Base-by-base conservation (phyloP, 2,113 vertebrate species). In the Apeltes quadracus region DNA sequence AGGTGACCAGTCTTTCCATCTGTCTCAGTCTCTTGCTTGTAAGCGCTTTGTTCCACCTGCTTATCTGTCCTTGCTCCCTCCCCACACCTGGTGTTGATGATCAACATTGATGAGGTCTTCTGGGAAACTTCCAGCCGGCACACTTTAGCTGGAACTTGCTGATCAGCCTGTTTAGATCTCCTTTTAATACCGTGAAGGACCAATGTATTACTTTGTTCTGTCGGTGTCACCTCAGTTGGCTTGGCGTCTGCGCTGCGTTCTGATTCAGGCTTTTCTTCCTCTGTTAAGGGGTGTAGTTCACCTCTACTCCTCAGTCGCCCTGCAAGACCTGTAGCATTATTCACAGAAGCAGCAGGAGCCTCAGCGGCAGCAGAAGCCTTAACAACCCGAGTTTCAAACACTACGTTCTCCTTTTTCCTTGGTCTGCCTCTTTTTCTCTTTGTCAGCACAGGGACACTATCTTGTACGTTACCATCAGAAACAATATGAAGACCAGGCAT, bases 341-440 rank as follows among this genome's bases (percentile, higher is more conserved):
- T 16, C 69, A 56, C 8, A 36, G 36, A 22, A 29, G 16, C 2
- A 25, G 22, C 69, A 23, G 46, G 4, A 61, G 29, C 7, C 32
- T 34, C 32, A 1, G 2, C 16, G 20, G 29, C 4, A 29, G 43
- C 14, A 29, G 32, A 16, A 51, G 22, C 7, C 18, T 48, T 11
- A 14, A 39, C 15, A 55, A 13, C 25, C 2, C 12, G 3, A 2
- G 43, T 27, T 41, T 56, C 39, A 9, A 48, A n/a, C 72, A 15
- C 38, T 61, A 32, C 1, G 0, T 25, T 43, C 43, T 81, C 72
- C 4, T 38, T 3, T 81, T 72, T 87, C 59, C 23, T 89, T 14
- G 82, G 84, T 64, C 83, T 72, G 20, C 75, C 78, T 72, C 86
- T 75, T 72, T 18, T 85, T 75, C 43, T 80, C 76, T 69, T 90